Conservation (phyloP, 2,797 vertebrate genomes). For the Myotis vivesi region DNA sequence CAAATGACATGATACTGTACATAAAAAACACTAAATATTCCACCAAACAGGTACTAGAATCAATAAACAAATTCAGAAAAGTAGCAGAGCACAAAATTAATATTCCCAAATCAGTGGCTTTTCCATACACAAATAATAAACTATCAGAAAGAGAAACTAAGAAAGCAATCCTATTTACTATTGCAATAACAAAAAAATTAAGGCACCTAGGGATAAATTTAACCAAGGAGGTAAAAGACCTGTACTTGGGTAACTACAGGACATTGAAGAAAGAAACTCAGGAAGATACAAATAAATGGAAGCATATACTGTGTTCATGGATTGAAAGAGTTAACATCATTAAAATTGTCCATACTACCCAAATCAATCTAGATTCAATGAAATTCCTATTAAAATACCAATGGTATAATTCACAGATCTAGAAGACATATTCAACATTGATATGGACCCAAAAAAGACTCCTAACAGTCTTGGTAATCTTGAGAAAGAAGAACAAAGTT, state of each 20-base stretch:
- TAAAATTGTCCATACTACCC: background rate
- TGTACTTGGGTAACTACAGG: background rate
- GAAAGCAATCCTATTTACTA: background rate
- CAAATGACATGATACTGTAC: background rate
- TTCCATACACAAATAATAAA: background rate
- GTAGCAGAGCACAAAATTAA: background rate
- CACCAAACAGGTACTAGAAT: background rate
- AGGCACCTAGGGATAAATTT: background rate
- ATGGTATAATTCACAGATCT: background rate
- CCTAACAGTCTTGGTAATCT: background rate
- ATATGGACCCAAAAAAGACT: background rate
- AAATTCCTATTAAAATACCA: background rate
- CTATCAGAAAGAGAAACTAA: background rate
- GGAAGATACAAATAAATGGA: background rate
- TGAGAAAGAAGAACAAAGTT: background rate
- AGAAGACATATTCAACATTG: background rate
- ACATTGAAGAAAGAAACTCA: background rate
- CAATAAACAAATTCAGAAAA: background rate
- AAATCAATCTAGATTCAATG: background rate
- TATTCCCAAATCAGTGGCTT: background rate
- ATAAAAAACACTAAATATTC: background rate
- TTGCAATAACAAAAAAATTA: background rate
- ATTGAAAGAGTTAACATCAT: background rate
- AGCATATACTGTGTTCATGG: background rate
- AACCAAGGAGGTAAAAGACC: background rate